Evolutionary conservation across 2,888 invertebrate genomes (phyloP).

Genomic region (Helicoverpa assulta): DNA sequence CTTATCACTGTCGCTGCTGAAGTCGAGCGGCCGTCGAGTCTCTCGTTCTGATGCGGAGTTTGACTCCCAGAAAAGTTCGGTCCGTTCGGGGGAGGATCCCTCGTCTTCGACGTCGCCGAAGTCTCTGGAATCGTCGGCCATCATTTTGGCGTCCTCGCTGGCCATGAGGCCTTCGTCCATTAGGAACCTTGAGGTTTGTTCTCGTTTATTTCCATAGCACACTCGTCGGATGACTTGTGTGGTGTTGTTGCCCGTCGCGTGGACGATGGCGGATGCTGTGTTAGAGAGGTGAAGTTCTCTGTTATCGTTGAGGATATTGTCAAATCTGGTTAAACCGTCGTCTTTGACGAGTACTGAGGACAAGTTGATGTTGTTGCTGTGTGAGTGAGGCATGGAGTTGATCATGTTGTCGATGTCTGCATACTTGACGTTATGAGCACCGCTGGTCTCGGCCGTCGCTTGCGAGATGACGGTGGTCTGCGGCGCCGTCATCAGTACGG

Average conservation of each 20-base stretch:
- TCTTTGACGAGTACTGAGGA: conserved; percentile 82
- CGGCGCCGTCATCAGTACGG: conserved; percentile 83
- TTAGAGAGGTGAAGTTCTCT: conserved; percentile 80
- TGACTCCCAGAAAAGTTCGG: conserved; percentile 86
- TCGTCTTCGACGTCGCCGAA: conserved; percentile 79
- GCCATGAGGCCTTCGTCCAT: conserved; percentile 81
- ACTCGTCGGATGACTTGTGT: conserved; percentile 86
- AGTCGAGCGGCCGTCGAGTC: conserved; percentile 78
- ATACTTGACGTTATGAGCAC: conserved; percentile 76
- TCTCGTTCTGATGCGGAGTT: conserved; percentile 83
- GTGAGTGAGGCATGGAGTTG: conserved; percentile 72
- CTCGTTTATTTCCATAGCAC: conserved; percentile 78
- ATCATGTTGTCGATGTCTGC: conserved; percentile 83
- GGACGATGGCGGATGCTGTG: conserved; percentile 82
- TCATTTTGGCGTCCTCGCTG: conserved; percentile 79
- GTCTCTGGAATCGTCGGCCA: conserved; percentile 80
- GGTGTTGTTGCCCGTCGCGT: conserved; percentile 80
- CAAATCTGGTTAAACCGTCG: conserved; percentile 79
- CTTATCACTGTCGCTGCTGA: conserved; percentile 87
- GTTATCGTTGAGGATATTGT: conserved; percentile 78
- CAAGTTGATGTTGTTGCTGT: conserved; percentile 69
- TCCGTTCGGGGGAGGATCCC: conserved; percentile 81
- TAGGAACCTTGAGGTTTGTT: conserved; percentile 70
- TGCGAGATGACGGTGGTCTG: conserved; percentile 86
- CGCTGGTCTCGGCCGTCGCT: conserved; percentile 72